Base-by-base conservation (phyloP, 2,797 vertebrate genomes). In the Trachops cirrhosus region DNA sequence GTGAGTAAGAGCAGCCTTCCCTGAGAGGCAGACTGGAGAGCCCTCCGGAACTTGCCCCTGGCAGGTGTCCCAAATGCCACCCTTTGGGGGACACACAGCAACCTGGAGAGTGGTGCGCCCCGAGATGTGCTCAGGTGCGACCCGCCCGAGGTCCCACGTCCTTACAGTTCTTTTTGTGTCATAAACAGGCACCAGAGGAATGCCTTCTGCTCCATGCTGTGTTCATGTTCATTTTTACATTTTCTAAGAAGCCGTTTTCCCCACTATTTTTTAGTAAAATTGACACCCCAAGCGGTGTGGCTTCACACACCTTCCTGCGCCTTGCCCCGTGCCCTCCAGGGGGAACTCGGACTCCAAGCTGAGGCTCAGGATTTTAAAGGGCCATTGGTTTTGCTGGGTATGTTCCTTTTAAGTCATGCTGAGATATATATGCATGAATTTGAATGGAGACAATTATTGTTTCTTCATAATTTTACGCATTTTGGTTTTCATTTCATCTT, bases 401-500 rank as follows among this genome's bases (percentile, higher is more conserved):
- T 12, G 37, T 44, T 89, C 75, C 88, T 59, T 82, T 14, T 52
- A 75, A 78, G 46, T 64, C 57, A 11, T 83, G 15, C 54, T 48
- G 44, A 44, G 24, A 6, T 54, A 5, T 19, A 26, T 32, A 9
- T 22, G n/a, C 77, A 75, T 89, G 80, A 92, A 34, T 89, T 57
- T 89, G 15, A 91, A 34, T 77, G 62, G 41, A 90, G 26, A 74
- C 68, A 71, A 41, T 77, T 57, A 86, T 12, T 75, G 19, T 90
- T 92, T 83, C 70, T 57, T 88, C 50, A 71, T 73, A 75, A 67
- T 37, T 93, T 50, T 84, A 88, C 70, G 71, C 73, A 71, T 86
- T 94, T 90, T 5, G 1, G 52, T 1, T 86, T 93, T 84, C 12
- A 59, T 91, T 89, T 96, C 52, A 64, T 92, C 85, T 95, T 86